These are phyloP conservation scores for Tenthredo amoena DNA, from an alignment of 2,888 invertebrate genomes.

Conservation along the genomic window DNA sequence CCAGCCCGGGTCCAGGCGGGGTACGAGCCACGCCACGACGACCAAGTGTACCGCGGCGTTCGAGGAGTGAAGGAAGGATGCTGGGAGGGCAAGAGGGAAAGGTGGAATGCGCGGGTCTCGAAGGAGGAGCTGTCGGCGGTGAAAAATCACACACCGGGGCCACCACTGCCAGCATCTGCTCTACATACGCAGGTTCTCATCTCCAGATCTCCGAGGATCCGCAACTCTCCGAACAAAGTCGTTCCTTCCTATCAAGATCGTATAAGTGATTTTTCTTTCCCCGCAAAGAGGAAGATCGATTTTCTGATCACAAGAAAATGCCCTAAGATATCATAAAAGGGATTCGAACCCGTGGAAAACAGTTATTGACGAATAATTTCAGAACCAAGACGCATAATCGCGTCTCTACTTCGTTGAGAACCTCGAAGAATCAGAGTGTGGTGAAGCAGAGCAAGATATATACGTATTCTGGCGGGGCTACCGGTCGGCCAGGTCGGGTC, in stretches of 20 bases:
- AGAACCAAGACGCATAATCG: neutral
- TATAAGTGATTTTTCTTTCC: neutral
- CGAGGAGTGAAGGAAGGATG: slow-evolving; percentile 51
- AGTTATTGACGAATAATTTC: neutral
- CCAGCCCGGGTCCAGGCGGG: slow-evolving; percentile 56
- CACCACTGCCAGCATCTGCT: slow-evolving; percentile 72
- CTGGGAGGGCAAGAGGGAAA: slow-evolving; percentile 57
- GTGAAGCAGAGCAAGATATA: slow-evolving; percentile 72
- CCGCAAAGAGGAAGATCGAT: neutral
- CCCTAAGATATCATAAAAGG: neutral
- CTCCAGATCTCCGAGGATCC: slow-evolving; percentile 55
- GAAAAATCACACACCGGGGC: slow-evolving; percentile 75
- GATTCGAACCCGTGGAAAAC: neutral
- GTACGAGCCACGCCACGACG: slow-evolving; percentile 47
- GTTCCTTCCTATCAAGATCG: neutral
- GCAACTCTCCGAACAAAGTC: neutral
- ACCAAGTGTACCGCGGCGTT: slow-evolving; percentile 53
- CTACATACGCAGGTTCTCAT: slow-evolving; percentile 75
- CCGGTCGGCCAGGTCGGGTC: slow-evolving; percentile 76
- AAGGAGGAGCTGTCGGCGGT: slow-evolving; percentile 74
- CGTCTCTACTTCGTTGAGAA: slow-evolving; percentile 66
- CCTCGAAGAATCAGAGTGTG: slow-evolving; percentile 71
- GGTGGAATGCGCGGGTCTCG: slow-evolving; percentile 72
- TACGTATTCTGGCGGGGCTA: slow-evolving; percentile 72
- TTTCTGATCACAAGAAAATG: too few relatives aligned